Conservation (phyloP, 2,113 vertebrate genomes). For the Furnarius figulus region DNA sequence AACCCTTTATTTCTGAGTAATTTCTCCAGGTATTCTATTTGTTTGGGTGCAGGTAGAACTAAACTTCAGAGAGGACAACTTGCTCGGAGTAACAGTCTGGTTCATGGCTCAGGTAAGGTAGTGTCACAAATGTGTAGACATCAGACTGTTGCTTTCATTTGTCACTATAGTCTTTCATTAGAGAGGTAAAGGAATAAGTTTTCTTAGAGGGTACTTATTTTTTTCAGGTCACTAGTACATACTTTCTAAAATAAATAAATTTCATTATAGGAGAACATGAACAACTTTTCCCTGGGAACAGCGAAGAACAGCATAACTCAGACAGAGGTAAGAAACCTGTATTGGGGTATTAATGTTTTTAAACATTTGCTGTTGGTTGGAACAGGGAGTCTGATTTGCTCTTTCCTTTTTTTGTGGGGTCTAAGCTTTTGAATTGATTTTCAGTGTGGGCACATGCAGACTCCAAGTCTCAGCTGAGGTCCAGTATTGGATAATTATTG, state of each 20-base stretch:
- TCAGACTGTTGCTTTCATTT: not conserved
- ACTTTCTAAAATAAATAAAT: not conserved
- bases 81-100: not conserved
- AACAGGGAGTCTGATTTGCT: not conserved
- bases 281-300: fast-evolving
- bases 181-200: not conserved
- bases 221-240: not conserved
- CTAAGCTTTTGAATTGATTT: not conserved
- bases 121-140: not conserved
- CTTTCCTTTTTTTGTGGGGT: not conserved
- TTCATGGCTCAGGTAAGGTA: not conserved
- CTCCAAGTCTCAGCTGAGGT: not conserved
- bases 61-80: fast-evolving
- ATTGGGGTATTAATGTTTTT: not conserved
- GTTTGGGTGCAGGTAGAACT: not conserved
- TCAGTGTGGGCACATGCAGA: not conserved
- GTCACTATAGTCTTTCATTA: not conserved
- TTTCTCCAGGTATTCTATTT: not conserved
- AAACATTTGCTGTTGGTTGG: not conserved
- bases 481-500: not conserved
- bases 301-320: not conserved
- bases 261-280: not conserved
- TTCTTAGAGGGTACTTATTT: not conserved
- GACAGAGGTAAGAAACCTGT: not conserved
- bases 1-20: not conserved